Evolutionary conservation across 2,113 vertebrate genomes (phyloP).

Genomic region (Alligator mississippiensis): DNA sequence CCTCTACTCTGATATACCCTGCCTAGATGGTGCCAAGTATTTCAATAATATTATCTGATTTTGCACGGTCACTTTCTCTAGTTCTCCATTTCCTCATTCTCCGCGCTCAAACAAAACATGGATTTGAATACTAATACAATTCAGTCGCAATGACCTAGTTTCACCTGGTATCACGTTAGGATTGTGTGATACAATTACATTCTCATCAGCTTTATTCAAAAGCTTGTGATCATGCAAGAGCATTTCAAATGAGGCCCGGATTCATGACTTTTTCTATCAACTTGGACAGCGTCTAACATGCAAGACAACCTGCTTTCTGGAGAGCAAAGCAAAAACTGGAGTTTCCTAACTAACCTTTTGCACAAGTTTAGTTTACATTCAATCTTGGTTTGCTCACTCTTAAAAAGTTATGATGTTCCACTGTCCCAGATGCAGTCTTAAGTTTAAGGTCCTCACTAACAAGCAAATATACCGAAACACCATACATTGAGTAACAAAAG

Average conservation of each 20-base stretch:
- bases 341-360: not conserved
- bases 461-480: not conserved
- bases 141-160: not conserved
- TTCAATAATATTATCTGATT: not conserved
- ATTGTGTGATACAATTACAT: not conserved
- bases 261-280: fast-evolving
- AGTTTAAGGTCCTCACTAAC: not conserved
- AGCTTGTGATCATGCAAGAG: no score
- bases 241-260: not conserved
- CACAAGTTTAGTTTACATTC: slow-evolving; percentile 14
- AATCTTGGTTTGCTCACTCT: not conserved
- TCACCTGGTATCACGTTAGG: not conserved
- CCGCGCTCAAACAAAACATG: not conserved
- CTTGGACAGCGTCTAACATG: not conserved
- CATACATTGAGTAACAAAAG: fast-evolving
- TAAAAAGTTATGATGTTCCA: not conserved
- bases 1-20: not conserved
- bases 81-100: not conserved
- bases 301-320: not conserved
- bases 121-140: not conserved
- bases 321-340: not conserved
- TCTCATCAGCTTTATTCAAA: not conserved
- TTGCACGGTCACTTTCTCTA: not conserved
- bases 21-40: not conserved
- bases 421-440: not conserved